Base-by-base conservation (phyloP, 2,888 invertebrate genomes). In the Thumatha senex region DNA sequence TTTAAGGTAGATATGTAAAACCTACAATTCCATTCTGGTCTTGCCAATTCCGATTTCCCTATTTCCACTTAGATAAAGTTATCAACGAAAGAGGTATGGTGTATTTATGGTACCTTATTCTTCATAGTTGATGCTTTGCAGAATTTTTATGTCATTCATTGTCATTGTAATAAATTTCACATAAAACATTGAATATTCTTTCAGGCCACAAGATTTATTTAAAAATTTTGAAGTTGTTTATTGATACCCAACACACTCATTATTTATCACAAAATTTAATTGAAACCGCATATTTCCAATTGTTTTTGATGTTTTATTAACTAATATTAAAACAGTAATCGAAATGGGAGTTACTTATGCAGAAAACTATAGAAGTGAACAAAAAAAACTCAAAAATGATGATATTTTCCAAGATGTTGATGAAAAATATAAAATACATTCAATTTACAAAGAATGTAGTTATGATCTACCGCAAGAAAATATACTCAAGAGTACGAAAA, bases 391-490 rank as follows among this genome's bases (percentile, higher is more conserved):
- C 51, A 55, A 67, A 13, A 53, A 63, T 48, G 41, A 51, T 18
- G 35, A 67, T 24, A 61, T 67, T 54, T 40, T 68, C 13, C 67
- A 70, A 46, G 65, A 73, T 48, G 63, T 72, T 14, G 64, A 65
- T 9, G 44, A 64, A 15, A 76, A 71, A 14, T 80, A 76, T 60
- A 72, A 76, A 34, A 72, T 70, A 44, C 61, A 72, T 51, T 70
- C 68, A 40, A 63, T 87, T 38, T 89, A 88, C 58, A 85, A 77
- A 67, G 78, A 81, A 13, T 89, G 88, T 56, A 80, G 80, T 58
- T 82, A 74, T 59, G 60, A 67, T 43, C 44, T 56, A 45, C 48
- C 66, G 15, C 12, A 40, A 35, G 58, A 61, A 7, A 62, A 58
- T 48, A 46, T 54, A 33, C 46, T 58, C 18, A 56, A 48, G 7